Base-by-base conservation (phyloP, 2,888 invertebrate species). In the Hanleya hanleyi region DNA sequence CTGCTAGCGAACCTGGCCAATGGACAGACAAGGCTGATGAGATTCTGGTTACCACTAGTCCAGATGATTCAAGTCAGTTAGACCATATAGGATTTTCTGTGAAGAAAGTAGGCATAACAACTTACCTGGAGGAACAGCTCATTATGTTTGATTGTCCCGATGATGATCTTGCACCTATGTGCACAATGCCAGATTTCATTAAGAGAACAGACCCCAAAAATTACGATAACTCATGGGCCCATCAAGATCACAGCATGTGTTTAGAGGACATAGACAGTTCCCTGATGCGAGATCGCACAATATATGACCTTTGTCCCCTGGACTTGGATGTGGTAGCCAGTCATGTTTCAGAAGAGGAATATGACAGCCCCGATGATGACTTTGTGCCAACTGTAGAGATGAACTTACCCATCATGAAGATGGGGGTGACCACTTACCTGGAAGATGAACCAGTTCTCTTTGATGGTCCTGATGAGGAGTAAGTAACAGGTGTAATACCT, bases 61-160 rank as follows among this genome's bases (percentile, higher is more conserved):
- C n/a, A n/a, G n/a, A n/a, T n/a, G n/a, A n/a, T n/a, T n/a, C n/a
- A n/a, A n/a, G n/a, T n/a, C n/a, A n/a, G n/a, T n/a, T n/a, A n/a
- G n/a, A n/a, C n/a, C n/a, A n/a, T n/a, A n/a, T n/a, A n/a, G n/a
- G n/a, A 32, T 57, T 57, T 29, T 57, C 57, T 29, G 57, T 57
- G 22, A 57, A 57, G 29, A 57, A 22, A 15, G 26, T 57, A 32
- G 57, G 57, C 29, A 57, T 57, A 32, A 57, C 22, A 32, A 57
- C 57, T 29, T 57, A 57, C 57, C 32, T 57, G 57, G 57, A 57
- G 57, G 57, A 57, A 32, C 22, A 57, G 4, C 29, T 57, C 22
- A 32, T 57, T 22, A 57, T 57, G 57, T 57, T 57, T 57, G 57
- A 57, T 32, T 57, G 57, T 57, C 57, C 57, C 26, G 57, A 57